A percentile compares a stretch with the other conserved stretches of the same genome.
These are phyloP conservation scores for Dysmachus trigonus DNA, from an alignment of 2,888 invertebrate genomes.

Conservation along the genomic window DNA sequence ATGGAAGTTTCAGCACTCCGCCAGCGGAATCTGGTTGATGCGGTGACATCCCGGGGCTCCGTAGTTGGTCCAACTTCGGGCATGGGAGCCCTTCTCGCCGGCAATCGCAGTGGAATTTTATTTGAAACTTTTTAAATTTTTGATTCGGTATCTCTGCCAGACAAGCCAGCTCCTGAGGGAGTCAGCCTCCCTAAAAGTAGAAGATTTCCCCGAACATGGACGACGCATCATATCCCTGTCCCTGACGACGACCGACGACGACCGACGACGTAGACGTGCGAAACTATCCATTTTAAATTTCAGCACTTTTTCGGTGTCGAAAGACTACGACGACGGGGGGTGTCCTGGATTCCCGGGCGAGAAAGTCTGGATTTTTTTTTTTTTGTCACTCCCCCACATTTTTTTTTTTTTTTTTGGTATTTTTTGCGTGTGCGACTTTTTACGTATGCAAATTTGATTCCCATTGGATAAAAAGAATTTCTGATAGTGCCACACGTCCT, in stretches of 20 bases:
- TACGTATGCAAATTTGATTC: slow-evolving; percentile 39
- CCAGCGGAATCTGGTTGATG: not conserved
- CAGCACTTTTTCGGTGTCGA: not conserved
- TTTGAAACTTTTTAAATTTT: slow-evolving; percentile 39
- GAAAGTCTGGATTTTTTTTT: not conserved
- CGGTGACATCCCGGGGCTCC: not conserved
- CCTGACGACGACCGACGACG: too few species aligned
- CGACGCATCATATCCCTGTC: slow-evolving; percentile 3
- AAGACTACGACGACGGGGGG: not conserved
- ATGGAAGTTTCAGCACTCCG: not conserved
- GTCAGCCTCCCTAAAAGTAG: not conserved
- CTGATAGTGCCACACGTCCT: slow-evolving; percentile 34
- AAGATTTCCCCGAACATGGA: not conserved
- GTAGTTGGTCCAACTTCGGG: not conserved
- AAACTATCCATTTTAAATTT: slow-evolving; percentile 20
- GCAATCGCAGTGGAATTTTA: slow-evolving; percentile 33
- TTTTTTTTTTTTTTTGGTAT: too few species aligned
- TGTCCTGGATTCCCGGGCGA: not conserved
- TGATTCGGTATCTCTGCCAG: slow-evolving; percentile 23
- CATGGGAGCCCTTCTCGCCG: not conserved
- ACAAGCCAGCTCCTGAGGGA: not conserved
- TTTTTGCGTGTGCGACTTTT: slow-evolving; percentile 22
- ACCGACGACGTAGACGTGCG: not conserved
- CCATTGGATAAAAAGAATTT: slow-evolving; percentile 41
- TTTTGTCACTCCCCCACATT: not conserved